Evolutionary conservation across 2,888 invertebrate species (phyloP).

Genomic region (Phaedon cochleariae): DNA sequence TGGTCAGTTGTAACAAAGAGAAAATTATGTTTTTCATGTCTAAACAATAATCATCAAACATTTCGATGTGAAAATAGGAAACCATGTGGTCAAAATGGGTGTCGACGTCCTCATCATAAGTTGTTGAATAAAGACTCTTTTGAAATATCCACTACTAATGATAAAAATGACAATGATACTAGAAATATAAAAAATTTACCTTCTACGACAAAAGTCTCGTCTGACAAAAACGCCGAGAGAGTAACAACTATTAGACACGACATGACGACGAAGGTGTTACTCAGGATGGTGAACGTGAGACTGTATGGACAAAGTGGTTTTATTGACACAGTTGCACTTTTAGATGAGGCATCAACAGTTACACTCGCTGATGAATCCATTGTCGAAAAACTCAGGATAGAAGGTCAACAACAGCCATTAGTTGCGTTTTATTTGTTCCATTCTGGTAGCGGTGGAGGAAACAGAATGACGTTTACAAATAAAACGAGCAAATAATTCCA

Average conservation of each 20-base stretch:
- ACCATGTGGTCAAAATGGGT: neutral
- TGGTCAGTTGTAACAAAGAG: neutral
- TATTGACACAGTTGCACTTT: neutral
- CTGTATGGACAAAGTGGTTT: neutral
- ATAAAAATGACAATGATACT: neutral
- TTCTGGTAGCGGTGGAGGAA: too few relatives aligned
- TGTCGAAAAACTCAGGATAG: too few relatives aligned
- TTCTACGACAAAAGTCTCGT: neutral
- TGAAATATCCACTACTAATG: neutral
- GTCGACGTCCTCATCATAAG: neutral
- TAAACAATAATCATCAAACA: neutral
- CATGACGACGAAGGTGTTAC: neutral
- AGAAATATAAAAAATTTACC: neutral
- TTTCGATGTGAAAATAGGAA: neutral
- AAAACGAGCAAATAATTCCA: too few relatives aligned
- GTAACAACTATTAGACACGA: neutral
- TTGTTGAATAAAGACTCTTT: slow-evolving; percentile 29
- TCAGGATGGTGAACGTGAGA: neutral
- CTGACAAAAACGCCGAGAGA: neutral
- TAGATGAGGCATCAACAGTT: neutral
- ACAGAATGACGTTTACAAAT: too few relatives aligned
- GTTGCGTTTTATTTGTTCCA: too few relatives aligned
- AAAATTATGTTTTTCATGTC: neutral
- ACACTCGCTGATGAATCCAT: neutral
- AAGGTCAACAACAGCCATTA: too few relatives aligned